Conservation (phyloP, 2,888 invertebrate species). For the Caenorhabditis doughertyi region DNA sequence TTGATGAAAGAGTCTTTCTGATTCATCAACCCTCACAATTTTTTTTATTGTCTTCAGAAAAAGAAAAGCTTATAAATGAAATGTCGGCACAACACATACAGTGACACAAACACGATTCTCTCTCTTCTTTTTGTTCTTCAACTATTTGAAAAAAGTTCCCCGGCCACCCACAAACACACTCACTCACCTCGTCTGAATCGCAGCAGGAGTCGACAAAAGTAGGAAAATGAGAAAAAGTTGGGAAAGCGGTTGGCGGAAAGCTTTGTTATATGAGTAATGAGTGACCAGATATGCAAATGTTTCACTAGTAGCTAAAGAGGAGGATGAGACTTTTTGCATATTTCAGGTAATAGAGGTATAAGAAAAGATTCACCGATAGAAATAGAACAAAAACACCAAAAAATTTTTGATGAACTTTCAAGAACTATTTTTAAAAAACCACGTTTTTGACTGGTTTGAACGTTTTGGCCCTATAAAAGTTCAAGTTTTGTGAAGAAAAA, state of each 20-base stretch:
- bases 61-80: conserved; percentile 27
- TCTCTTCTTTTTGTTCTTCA: conserved; percentile 12
- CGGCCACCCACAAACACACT: conserved; percentile 25
- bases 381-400: too few species aligned
- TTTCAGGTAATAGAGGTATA: not conserved
- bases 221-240: conserved; percentile 19
- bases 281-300: conserved; percentile 59
- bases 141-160: conserved; percentile 46
- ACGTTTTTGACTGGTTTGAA: not conserved
- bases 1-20: conserved; percentile 14
- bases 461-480: not conserved
- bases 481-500: not conserved
- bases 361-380: too few species aligned
- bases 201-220: conserved; percentile 52
- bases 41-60: not conserved
- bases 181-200: conserved; percentile 19
- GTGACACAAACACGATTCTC: not conserved
- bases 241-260: conserved; percentile 11
- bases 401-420: too few species aligned
- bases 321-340: not conserved
- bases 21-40: conserved; percentile 3
- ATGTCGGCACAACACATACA: conserved; percentile 43
- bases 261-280: conserved; percentile 59
- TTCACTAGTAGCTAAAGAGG: not conserved
- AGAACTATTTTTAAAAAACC: too few species aligned